Percentiles rank a stretch among this genome's conserved stretches.
Conservation (phyloP, 2,113 vertebrate species). For the Cavia aperea region DNA sequence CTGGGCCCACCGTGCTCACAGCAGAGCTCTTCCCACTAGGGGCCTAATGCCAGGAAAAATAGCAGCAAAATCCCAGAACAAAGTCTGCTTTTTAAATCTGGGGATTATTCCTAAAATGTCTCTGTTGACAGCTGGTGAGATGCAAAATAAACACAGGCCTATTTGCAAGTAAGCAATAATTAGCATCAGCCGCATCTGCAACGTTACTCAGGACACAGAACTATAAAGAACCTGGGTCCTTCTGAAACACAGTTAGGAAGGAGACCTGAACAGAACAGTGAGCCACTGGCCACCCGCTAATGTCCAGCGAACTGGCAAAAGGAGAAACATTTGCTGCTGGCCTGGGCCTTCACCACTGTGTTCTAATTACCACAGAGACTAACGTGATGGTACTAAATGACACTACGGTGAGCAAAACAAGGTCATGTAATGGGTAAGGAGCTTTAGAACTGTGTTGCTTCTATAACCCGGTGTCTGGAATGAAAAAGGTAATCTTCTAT, state of each 20-base stretch:
- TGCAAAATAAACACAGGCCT: slow-evolving; percentile 76
- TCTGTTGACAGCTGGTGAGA: slow-evolving; percentile 78
- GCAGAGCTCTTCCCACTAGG: neutral
- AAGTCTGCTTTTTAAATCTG: slow-evolving; percentile 66
- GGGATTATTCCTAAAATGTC: slow-evolving; percentile 74
- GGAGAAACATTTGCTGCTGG: slow-evolving; percentile 9
- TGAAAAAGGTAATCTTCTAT: neutral
- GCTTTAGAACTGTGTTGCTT: neutral
- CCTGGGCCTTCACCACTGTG: slow-evolving; percentile 14
- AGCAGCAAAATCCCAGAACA: slow-evolving; percentile 48
- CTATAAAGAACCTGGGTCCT: slow-evolving; percentile 64
- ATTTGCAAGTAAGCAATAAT: slow-evolving; percentile 79
- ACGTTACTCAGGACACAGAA: slow-evolving; percentile 60
- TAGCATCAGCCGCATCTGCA: slow-evolving; percentile 78
- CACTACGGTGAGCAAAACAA: neutral
- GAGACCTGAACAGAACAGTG: slow-evolving; percentile 60
- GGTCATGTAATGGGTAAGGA: neutral
- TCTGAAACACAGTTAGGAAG: slow-evolving; percentile 64
- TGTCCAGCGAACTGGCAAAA: neutral
- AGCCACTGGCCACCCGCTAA: slow-evolving; percentile 71
- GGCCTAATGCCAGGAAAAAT: neutral
- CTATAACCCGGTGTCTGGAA: neutral
- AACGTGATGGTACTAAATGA: slow-evolving; percentile 2
- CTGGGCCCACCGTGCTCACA: neutral
- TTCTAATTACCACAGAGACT: slow-evolving; percentile 60